Conservation (phyloP, 92 coral and sea anemone species). For the Zoanthus solanderi region DNA sequence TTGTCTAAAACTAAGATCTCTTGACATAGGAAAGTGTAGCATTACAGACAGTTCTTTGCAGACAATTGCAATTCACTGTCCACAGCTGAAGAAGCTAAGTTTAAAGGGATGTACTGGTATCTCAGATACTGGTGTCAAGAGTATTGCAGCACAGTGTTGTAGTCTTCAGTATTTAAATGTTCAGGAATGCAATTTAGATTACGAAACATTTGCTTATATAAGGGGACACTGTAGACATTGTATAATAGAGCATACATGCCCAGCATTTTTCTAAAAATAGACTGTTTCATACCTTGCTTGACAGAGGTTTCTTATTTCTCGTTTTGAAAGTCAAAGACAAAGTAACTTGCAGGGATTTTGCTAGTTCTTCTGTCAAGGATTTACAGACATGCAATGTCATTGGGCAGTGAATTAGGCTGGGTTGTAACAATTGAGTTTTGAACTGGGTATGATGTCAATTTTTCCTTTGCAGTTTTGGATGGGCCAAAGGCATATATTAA, state of each 20-base stretch:
- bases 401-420: too few relatives aligned
- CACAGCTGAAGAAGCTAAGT: conserved; percentile 96
- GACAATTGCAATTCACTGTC: conserved; percentile 95
- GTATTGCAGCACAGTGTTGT: conserved; percentile 95
- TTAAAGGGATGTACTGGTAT: conserved; percentile 84
- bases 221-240: conserved; percentile 93
- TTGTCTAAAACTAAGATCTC: conserved; percentile 91
- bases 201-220: conserved; percentile 85
- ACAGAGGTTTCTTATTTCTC: too few relatives aligned
- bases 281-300: too few relatives aligned
- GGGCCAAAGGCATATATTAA: too few relatives aligned
- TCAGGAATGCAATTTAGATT: conserved; percentile 90
- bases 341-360: too few relatives aligned
- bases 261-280: conserved; percentile 78
- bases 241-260: conserved; percentile 95
- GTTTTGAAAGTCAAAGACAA: too few relatives aligned
- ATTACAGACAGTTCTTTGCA: conserved; percentile 91
- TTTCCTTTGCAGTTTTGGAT: too few relatives aligned
- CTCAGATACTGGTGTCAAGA: conserved; percentile 83
- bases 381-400: too few relatives aligned
- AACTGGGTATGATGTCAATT: too few relatives aligned
- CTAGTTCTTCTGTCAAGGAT: too few relatives aligned
- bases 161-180: conserved; percentile 91
- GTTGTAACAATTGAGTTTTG: too few relatives aligned
- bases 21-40: conserved; percentile 96